Evolutionary conservation across 2,888 invertebrate genomes (phyloP).

Genomic region (Spialia ferax): DNA sequence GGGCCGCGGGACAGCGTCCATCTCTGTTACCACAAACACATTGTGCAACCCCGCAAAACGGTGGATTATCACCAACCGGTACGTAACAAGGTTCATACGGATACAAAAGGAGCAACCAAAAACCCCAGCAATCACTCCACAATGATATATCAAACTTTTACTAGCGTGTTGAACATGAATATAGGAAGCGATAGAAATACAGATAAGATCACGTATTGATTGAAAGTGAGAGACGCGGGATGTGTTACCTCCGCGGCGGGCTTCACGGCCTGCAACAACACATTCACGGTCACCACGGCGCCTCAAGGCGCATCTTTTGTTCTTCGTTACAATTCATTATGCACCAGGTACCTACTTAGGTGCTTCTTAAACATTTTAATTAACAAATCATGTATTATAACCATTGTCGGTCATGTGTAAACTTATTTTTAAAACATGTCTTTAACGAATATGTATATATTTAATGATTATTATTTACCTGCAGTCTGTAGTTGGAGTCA

Average conservation of each 20-base stretch:
- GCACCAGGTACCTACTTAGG: not conserved
- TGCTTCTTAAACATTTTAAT: not conserved
- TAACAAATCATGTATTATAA: not conserved
- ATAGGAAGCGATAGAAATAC: constrained; percentile 83
- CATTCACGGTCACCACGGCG: constrained; percentile 68
- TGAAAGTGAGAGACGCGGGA: constrained; percentile 62
- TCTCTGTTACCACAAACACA: constrained; percentile 78
- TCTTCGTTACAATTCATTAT: not conserved
- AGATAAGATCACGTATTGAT: constrained; percentile 68
- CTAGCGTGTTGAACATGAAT: constrained; percentile 79
- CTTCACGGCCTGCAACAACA: constrained; percentile 90
- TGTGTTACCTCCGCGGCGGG: constrained; percentile 89
- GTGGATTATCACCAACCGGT: constrained; percentile 75
- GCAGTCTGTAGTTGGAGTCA: constrained; percentile 96
- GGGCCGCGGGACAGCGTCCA: constrained; percentile 59
- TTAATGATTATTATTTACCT: constrained; percentile 86
- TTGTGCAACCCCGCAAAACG: constrained; percentile 77
- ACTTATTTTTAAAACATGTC: not conserved
- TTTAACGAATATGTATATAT: not conserved
- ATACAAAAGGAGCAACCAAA: constrained; percentile 79
- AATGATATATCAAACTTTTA: constrained; percentile 71
- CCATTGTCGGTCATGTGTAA: too few species aligned
- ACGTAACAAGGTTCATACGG: constrained; percentile 64
- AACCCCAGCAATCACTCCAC: constrained; percentile 84
- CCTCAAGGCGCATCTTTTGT: constrained; percentile 13